Conservation (phyloP, 30 jellyfish, hydroid and myxozoan genomes). For the Aurelia sp. region DNA sequence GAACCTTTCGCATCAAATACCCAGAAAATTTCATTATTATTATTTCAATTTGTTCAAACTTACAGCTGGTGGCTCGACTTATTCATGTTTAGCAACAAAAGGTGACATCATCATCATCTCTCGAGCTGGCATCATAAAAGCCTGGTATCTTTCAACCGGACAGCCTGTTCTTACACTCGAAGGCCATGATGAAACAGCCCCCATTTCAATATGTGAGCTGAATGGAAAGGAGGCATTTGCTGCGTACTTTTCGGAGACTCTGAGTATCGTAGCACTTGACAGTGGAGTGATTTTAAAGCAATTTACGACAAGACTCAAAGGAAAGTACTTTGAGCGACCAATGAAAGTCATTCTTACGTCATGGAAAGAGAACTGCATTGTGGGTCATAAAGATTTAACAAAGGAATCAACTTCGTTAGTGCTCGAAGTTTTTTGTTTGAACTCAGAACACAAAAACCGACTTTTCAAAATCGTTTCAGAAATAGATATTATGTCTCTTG, state of each 20-base stretch:
- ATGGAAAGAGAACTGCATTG: constrained; percentile 28
- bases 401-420: background rate
- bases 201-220: constrained; percentile 35
- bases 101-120: constrained; percentile 37
- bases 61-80: constrained; percentile 67
- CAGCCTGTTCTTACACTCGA: constrained; percentile 41
- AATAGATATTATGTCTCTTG: constrained; percentile 49
- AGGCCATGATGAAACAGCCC: constrained; percentile 65
- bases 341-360: constrained; percentile 34
- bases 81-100: constrained; percentile 26
- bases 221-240: constrained; percentile 46
- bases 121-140: constrained; percentile 47
- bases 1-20: too few species aligned
- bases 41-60: too few species aligned
- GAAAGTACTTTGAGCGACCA: constrained; percentile 5
- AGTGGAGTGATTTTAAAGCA: constrained; percentile 41
- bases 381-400: constrained; percentile 42
- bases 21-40: too few species aligned
- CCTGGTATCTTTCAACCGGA: constrained; percentile 73
- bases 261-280: constrained; percentile 22
- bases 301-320: constrained; percentile 22
- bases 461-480: constrained; percentile 26
- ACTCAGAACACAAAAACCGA: constrained; percentile 4
- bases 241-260: constrained; percentile 11
- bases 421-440: constrained; percentile 33